A percentile compares a stretch with the other conserved stretches of the same genome.
Conservation (phyloP, 2,797 vertebrate genomes). For the Odontamblyopus rebecca region DNA sequence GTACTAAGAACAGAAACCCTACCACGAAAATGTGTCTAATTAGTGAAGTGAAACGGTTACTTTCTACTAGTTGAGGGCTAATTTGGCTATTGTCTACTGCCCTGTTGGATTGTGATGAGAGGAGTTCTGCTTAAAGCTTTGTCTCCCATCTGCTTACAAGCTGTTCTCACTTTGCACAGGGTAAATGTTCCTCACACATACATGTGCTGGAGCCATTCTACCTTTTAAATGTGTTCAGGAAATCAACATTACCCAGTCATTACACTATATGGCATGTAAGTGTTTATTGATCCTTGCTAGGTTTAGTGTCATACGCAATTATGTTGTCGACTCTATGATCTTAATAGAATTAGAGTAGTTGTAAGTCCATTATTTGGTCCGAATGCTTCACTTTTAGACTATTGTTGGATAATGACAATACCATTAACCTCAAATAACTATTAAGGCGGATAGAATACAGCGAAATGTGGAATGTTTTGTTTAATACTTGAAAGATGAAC, state of each 20-base stretch:
- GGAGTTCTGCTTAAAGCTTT: slow-evolving; percentile 35
- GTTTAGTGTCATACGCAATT: slow-evolving; percentile 3
- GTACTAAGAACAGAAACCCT: neutral
- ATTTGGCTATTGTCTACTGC: slow-evolving; percentile 8
- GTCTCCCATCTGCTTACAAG: slow-evolving; percentile 46
- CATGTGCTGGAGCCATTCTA: slow-evolving; percentile 23
- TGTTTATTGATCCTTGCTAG: slow-evolving; percentile 16
- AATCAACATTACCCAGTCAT: slow-evolving; percentile 23
- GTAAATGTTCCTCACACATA: slow-evolving; percentile 32
- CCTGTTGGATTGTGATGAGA: slow-evolving; percentile 27
- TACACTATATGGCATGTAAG: slow-evolving; percentile 6
- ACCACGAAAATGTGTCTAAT: neutral
- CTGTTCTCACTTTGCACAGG: slow-evolving; percentile 31
- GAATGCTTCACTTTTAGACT: neutral
- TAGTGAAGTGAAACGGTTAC: neutral
- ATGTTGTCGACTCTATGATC: neutral
- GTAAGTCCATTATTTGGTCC: neutral
- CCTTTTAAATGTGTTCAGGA: slow-evolving; percentile 39
- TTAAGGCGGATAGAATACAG: too few species aligned
- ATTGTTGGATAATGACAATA: neutral
- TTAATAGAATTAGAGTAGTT: neutral
- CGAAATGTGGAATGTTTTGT: neutral
- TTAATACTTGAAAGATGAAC: neutral
- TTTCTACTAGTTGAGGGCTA: slow-evolving; percentile 1
- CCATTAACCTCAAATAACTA: neutral